A percentile compares a stretch with the other conserved stretches of the same genome.
These are phyloP conservation scores for Xanthia togata DNA, from an alignment of 2,888 invertebrate genomes.

Conservation along the genomic window DNA sequence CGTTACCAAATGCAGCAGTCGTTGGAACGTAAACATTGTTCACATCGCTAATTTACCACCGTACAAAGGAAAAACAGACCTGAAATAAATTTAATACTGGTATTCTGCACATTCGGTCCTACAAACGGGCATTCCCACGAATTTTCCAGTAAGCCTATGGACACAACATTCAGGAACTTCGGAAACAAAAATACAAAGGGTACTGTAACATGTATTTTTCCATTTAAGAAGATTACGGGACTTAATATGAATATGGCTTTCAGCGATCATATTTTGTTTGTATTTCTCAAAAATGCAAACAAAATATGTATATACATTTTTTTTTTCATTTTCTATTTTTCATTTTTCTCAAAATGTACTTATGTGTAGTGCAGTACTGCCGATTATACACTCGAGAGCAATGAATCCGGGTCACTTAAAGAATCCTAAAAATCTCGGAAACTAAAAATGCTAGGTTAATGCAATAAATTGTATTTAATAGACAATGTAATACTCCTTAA, in stretches of 20 bases:
- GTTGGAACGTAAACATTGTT: constrained; percentile 70
- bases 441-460: too few species aligned
- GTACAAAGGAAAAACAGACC: constrained; percentile 74
- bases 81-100: constrained; percentile 66
- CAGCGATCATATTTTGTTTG: constrained; percentile 1
- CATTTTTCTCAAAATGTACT: too few species aligned
- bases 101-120: constrained; percentile 68
- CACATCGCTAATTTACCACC: constrained; percentile 71
- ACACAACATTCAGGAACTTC: constrained; percentile 25
- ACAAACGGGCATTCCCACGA: constrained; percentile 69
- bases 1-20: constrained; percentile 52
- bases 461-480: too few species aligned
- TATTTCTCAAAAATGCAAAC: constrained; percentile 1
- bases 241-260: constrained; percentile 13
- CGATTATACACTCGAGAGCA: too few species aligned
- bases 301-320: too few species aligned
- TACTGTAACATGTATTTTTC: constrained; percentile 26
- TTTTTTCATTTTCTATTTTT: too few species aligned
- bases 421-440: too few species aligned
- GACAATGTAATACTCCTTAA: too few species aligned
- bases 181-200: constrained; percentile 33
- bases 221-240: constrained; percentile 4
- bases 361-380: too few species aligned
- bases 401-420: too few species aligned
- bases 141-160: constrained; percentile 58